Conservation (phyloP, 2,888 invertebrate species). For the Cryptocephalus moraei region DNA sequence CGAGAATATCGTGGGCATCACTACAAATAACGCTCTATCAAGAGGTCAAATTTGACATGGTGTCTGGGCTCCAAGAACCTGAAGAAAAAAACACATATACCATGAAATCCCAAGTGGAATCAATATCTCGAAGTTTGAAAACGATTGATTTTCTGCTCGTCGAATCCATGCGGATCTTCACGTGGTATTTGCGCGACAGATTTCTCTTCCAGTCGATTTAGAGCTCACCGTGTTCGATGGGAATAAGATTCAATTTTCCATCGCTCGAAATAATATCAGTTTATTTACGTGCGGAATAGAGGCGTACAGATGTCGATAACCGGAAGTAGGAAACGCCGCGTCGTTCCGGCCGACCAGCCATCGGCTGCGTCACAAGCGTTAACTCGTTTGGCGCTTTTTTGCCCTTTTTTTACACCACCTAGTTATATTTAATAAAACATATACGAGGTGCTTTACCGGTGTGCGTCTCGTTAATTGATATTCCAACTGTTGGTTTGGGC, state of each 20-base stretch:
- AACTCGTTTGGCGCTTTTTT: constrained; percentile 20
- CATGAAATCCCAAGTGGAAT: too few species aligned
- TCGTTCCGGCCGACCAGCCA: constrained; percentile 22
- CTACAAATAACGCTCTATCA: too few species aligned
- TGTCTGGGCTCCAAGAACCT: too few species aligned
- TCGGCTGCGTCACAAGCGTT: constrained; percentile 17
- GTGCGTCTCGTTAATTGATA: constrained; percentile 22
- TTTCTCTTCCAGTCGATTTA: too few species aligned
- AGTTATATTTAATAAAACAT: constrained; percentile 26
- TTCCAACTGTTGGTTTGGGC: constrained; percentile 25
- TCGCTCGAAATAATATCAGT: too few species aligned
- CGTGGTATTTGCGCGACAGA: too few species aligned
- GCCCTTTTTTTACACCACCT: constrained; percentile 23
- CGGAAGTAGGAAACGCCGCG: constrained; percentile 25
- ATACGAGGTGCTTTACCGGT: constrained; percentile 22
- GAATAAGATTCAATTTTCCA: not conserved
- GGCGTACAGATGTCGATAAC: constrained; percentile 24
- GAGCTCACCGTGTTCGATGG: not conserved
- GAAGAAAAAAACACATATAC: too few species aligned
- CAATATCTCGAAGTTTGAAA: too few species aligned
- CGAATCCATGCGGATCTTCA: too few species aligned
- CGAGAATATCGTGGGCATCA: too few species aligned
- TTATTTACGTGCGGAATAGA: not conserved
- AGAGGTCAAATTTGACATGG: too few species aligned
- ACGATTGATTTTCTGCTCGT: too few species aligned